These are phyloP conservation scores for Lethocerus indicus DNA, from an alignment of 1,140 invertebrate species.

Conservation along the genomic window DNA sequence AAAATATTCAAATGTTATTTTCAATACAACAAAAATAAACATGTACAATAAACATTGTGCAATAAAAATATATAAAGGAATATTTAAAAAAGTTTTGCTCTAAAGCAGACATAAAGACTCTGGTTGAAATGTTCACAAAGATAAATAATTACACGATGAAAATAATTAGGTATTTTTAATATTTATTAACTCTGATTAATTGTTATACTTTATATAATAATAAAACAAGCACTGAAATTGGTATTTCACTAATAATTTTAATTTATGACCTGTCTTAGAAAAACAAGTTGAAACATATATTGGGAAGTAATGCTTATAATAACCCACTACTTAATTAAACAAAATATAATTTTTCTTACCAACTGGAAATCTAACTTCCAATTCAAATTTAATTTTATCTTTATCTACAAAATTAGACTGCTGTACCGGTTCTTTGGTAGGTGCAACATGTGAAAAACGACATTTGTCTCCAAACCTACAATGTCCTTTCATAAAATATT, in stretches of 20 bases:
- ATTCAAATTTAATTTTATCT: conserved; percentile 29
- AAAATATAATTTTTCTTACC: conserved; percentile 23
- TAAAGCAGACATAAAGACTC: not conserved
- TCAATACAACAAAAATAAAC: conserved; percentile 6
- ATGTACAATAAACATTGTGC: not conserved
- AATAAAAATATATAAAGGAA: not conserved
- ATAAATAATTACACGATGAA: too few species aligned
- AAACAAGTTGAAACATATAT: too few species aligned
- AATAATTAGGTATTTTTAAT: too few species aligned
- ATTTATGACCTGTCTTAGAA: too few species aligned
- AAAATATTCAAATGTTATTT: conserved; percentile 12
- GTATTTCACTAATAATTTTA: too few species aligned
- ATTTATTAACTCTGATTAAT: too few species aligned
- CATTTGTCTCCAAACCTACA: conserved; percentile 53
- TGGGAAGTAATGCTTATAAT: too few species aligned
- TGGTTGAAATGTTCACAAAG: not conserved
- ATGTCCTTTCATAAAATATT: conserved; percentile 41
- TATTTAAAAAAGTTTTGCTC: not conserved
- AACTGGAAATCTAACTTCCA: conserved; percentile 55
- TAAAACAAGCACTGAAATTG: too few species aligned
- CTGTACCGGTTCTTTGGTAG: conserved; percentile 22
- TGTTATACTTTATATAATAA: too few species aligned
- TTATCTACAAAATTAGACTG: conserved; percentile 23
- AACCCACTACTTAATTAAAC: too few species aligned
- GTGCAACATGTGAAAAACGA: conserved; percentile 46